Conservation (phyloP, 2,797 vertebrate genomes). For the Rhadinocentrus ornatus region DNA sequence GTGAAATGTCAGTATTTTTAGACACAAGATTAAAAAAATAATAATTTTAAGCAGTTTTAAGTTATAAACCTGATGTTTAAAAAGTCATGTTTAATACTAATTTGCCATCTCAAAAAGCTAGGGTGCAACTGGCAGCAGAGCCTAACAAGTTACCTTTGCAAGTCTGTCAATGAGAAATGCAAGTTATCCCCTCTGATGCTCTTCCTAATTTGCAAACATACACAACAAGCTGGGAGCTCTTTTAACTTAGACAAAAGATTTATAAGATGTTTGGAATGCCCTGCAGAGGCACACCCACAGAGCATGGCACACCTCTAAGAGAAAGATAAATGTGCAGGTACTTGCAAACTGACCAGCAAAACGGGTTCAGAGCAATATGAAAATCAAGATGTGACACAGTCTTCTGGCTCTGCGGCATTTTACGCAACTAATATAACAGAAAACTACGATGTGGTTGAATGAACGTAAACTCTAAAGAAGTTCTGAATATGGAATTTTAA, state of each 20-base stretch:
- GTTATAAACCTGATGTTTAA: not conserved
- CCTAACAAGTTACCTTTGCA: not conserved
- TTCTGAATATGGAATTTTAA: not conserved
- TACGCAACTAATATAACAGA: not conserved
- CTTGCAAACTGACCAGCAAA: slow-evolving; percentile 13
- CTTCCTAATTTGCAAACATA: not conserved
- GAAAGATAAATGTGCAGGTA: not conserved
- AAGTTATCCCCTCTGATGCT: not conserved
- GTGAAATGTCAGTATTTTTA: not conserved
- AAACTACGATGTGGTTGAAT: not conserved
- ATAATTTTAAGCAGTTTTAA: not conserved
- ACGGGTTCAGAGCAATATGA: slow-evolving; percentile 36
- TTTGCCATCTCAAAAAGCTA: not conserved
- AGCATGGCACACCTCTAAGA: not conserved
- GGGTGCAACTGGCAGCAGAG: too few relatives aligned
- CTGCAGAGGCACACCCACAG: not conserved
- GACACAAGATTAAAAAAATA: not conserved
- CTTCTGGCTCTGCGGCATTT: not conserved
- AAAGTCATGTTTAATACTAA: not conserved
- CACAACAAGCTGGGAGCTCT: not conserved
- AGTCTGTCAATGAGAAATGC: not conserved
- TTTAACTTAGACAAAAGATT: slow-evolving; percentile 20
- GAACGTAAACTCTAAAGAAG: not conserved
- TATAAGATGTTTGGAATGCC: not conserved
- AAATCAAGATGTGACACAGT: slow-evolving; percentile 4